Evolutionary conservation across 2,113 vertebrate genomes (phyloP).

Genomic region (Limnothrissa miodon): DNA sequence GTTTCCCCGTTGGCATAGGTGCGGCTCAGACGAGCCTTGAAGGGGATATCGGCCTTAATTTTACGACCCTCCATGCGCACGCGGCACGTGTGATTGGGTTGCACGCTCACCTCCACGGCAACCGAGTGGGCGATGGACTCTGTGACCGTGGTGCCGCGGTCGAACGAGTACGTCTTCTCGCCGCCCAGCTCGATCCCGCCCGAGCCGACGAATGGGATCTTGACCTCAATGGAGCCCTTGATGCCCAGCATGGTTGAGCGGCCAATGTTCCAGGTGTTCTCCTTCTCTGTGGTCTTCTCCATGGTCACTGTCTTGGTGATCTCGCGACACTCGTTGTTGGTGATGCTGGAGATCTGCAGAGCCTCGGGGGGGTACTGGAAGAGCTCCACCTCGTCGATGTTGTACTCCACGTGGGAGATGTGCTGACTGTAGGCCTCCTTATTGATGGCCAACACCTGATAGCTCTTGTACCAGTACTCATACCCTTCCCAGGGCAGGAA

Average conservation of each 20-base stretch:
- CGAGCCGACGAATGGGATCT: conserved; percentile 66
- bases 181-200: conserved; percentile 60
- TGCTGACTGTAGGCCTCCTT: conserved; percentile 67
- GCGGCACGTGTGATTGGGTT: conserved; percentile 65
- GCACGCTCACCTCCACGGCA: conserved; percentile 62
- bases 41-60: conserved; percentile 68
- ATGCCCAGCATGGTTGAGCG: conserved; percentile 65
- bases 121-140: conserved; percentile 65
- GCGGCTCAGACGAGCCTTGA: conserved; percentile 65
- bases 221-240: conserved; percentile 61
- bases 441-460: conserved; percentile 71
- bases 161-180: conserved; percentile 67
- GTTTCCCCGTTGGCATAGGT: conserved; percentile 67
- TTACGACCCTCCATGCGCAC: conserved; percentile 70
- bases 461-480: conserved; percentile 73
- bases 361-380: conserved; percentile 70
- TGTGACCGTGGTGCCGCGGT: conserved; percentile 60
- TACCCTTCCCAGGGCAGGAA: conserved; percentile 72
- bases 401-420: conserved; percentile 66
- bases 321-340: conserved; percentile 68
- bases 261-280: conserved; percentile 72
- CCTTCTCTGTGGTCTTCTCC: conserved; percentile 61
- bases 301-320: conserved; percentile 66
- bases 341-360: conserved; percentile 64
- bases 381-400: conserved; percentile 61